Evolutionary conservation across 2,113 vertebrate genomes (phyloP).

Genomic region (Etia nguti): DNA sequence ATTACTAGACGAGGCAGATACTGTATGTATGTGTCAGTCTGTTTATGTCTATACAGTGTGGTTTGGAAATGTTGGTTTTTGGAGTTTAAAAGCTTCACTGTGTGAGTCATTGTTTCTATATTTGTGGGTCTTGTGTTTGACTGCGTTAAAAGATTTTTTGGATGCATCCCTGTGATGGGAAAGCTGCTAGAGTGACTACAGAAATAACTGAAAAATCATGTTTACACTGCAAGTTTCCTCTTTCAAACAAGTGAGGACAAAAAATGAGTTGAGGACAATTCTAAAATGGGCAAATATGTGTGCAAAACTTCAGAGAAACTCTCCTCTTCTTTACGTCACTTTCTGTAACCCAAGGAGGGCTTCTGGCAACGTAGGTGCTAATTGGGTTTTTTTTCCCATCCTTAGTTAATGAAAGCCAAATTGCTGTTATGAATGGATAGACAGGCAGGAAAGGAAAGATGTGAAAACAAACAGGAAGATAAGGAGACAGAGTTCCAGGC

Average conservation of each 20-base stretch:
- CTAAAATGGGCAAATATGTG: not conserved
- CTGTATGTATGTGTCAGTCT: not conserved
- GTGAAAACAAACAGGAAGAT: slow-evolving; percentile 29
- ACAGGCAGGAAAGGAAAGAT: not conserved
- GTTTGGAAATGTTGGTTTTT: not conserved
- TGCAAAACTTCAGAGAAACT: not conserved
- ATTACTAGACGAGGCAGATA: not conserved
- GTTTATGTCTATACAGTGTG: not conserved
- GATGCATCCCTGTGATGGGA: not conserved
- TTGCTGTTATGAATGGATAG: slow-evolving; percentile 4
- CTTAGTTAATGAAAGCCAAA: not conserved
- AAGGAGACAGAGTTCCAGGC: not conserved
- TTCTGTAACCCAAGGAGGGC: not conserved
- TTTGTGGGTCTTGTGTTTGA: not conserved
- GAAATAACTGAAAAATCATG: not conserved
- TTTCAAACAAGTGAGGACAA: not conserved
- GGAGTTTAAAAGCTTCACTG: not conserved
- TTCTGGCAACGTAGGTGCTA: not conserved
- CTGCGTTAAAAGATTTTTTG: not conserved
- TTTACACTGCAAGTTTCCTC: not conserved
- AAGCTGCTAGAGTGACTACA: not conserved
- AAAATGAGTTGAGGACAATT: not conserved
- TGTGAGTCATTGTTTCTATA: slow-evolving; percentile 13
- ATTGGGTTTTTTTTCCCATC: not conserved
- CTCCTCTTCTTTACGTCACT: not conserved